phyloP scores from a whole-genome alignment of 2,888 invertebrate species.

The Amphipyra berbera region DNA sequence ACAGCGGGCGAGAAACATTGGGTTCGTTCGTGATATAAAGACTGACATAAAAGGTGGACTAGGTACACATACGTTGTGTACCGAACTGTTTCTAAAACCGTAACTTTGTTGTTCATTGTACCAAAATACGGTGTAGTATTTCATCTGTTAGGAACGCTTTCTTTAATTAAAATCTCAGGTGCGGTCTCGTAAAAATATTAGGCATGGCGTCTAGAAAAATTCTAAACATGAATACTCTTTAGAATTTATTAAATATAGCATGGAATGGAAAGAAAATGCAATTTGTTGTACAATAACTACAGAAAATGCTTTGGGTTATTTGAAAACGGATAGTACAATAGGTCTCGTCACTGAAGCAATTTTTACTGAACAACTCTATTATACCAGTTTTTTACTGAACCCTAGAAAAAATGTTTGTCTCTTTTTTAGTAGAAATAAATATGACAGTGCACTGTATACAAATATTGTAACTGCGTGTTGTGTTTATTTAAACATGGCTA shows the following conservation, averaged over 20 bases:
- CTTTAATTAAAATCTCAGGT: slow-evolving; percentile 56
- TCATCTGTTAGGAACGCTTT: slow-evolving; percentile 34
- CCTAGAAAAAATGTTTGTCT: background rate
- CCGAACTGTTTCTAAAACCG: slow-evolving; percentile 19
- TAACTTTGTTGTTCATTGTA: slow-evolving; percentile 27
- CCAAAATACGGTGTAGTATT: slow-evolving; percentile 30
- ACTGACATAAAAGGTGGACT: slow-evolving; percentile 25
- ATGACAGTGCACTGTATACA: too few relatives aligned
- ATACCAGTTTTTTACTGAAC: slow-evolving; percentile 6
- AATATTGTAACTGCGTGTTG: too few relatives aligned
- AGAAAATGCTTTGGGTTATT: slow-evolving; percentile 31
- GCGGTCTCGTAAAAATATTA: slow-evolving; percentile 39
- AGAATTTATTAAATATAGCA: slow-evolving; percentile 34
- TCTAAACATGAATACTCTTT: slow-evolving; percentile 24
- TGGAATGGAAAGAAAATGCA: slow-evolving; percentile 44
- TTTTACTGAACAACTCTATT: slow-evolving; percentile 25
- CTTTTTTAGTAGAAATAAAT: background rate
- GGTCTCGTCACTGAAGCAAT: slow-evolving; percentile 17
- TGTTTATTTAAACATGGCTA: too few relatives aligned
- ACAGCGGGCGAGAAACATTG: slow-evolving; percentile 59
- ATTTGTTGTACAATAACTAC: slow-evolving; percentile 43
- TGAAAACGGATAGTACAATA: slow-evolving; percentile 37
- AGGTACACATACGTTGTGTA: slow-evolving; percentile 2
- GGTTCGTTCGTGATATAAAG: slow-evolving; percentile 33
- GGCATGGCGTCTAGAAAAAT: slow-evolving; percentile 46